Percentiles rank a stretch among this genome's conserved stretches.
These are phyloP conservation scores for Mesoligia furuncula DNA, from an alignment of 2,888 invertebrate species.

Conservation along the genomic window DNA sequence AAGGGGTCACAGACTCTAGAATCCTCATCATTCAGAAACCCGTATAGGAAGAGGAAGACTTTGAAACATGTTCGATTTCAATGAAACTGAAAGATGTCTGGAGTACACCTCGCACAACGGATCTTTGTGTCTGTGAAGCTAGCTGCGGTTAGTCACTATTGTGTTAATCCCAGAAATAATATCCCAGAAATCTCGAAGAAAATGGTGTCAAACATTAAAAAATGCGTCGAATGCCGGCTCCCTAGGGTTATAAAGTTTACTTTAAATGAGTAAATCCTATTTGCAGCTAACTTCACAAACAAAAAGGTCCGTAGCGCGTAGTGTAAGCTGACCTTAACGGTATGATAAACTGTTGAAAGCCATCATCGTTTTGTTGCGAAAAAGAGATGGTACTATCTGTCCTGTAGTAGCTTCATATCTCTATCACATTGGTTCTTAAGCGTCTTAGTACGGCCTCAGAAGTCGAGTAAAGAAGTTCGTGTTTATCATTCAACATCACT, in stretches of 20 bases:
- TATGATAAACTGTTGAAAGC: background rate
- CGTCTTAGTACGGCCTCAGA: background rate
- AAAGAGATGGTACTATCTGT: no score
- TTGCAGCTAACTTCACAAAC: background rate
- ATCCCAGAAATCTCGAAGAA: background rate
- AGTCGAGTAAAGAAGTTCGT: background rate
- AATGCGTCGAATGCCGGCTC: background rate
- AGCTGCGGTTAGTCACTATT: slow-evolving; percentile 41
- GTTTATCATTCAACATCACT: background rate
- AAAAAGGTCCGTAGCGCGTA: background rate
- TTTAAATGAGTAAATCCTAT: background rate
- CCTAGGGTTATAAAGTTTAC: background rate
- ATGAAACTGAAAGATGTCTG: slow-evolving; percentile 10
- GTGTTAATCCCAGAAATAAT: background rate
- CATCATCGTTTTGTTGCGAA: no score
- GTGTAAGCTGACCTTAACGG: background rate
- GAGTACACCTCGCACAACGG: background rate
- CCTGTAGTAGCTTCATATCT: background rate
- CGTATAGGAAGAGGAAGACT: slow-evolving; percentile 21
- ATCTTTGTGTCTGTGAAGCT: slow-evolving; percentile 28
- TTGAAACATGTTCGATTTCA: slow-evolving; percentile 4
- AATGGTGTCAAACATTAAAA: background rate
- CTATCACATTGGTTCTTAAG: background rate
- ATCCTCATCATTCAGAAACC: background rate
- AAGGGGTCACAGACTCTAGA: slow-evolving; percentile 10